Evolutionary conservation across 2,797 vertebrate genomes (phyloP), one percentile per base, ranked within the genome.

Genomic region (Pantherophis vulpinus): DNA sequence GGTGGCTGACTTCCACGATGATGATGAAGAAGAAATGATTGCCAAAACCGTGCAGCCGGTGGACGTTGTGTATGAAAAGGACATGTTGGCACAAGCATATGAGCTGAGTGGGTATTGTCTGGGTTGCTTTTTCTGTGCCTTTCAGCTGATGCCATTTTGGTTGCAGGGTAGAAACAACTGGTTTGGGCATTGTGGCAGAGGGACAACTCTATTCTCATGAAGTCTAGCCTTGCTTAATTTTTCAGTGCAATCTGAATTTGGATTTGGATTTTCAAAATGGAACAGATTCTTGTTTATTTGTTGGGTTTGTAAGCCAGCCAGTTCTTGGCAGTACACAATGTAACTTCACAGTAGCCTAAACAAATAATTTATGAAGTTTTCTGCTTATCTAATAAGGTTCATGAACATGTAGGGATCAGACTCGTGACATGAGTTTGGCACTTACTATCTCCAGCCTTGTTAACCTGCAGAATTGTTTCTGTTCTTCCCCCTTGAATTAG

Each of bases 11-110:
- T 98, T 98, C 20, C 98, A 98, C 0, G 98, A 99, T 51, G 98
- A 99, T 0, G 98, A 99, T 0, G 98, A 98, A 0, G 98, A 93
- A 25, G 98, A 98, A 55, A 96, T 97, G 16, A 97, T 97, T 54
- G 97, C 97, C 93, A 97, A 97, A 94, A 95, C 42, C 0, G 94
- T 97, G 18, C 97, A 97, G 23, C 96, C 97, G 0, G 97, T 98
- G 93, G 98, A 98, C 29, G 97, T 98, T 7, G 96, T 99, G 94
- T 98, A 98, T 29, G 99, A 99, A 97, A 98, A 96, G 23, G 99
- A 99, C 88, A 95, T 99, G 93, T 97, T 99, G 74, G 97, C 98
- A 0, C 99, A 99, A 97, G 98, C 99, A 63, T 99, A 99, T 59
- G 97, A 98, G 55, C 97, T 99, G 63, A 98, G 99, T 99, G 97